phyloP scores from a whole-genome alignment of 2,113 vertebrate genomes.

The Laterallus jamaicensis region DNA sequence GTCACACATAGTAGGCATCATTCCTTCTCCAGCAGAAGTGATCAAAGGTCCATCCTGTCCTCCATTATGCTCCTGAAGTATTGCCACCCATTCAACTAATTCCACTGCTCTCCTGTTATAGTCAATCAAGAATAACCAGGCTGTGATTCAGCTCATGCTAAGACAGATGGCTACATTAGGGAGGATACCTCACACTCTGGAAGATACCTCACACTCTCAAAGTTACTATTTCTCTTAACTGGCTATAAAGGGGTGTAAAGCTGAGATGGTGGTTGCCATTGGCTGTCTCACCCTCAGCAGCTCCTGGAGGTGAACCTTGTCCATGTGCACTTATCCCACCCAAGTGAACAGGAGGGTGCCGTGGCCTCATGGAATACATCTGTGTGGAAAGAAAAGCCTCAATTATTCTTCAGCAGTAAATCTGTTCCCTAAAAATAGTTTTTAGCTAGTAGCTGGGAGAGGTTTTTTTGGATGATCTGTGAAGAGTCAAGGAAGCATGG shows the following conservation, averaged over 20 bases:
- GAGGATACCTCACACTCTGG: background rate
- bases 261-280: background rate
- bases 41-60: background rate
- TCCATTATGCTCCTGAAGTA: background rate
- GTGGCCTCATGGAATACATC: accelerated
- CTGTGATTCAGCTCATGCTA: background rate
- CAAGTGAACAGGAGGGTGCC: background rate
- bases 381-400: background rate
- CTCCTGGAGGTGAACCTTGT: background rate
- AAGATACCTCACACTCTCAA: background rate
- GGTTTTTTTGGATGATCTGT: background rate
- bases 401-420: background rate
- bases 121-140: background rate
- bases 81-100: background rate
- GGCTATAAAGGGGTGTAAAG: background rate
- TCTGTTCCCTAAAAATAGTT: background rate
- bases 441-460: slow-evolving; percentile 25
- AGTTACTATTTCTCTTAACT: background rate
- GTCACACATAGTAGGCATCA: background rate
- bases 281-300: background rate
- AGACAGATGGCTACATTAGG: background rate
- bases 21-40: background rate
- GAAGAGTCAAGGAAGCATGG: slow-evolving; percentile 1
- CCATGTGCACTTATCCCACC: background rate
- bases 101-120: accelerated